Conservation (phyloP, 2,888 invertebrate genomes). For the Bellardia pandia region DNA sequence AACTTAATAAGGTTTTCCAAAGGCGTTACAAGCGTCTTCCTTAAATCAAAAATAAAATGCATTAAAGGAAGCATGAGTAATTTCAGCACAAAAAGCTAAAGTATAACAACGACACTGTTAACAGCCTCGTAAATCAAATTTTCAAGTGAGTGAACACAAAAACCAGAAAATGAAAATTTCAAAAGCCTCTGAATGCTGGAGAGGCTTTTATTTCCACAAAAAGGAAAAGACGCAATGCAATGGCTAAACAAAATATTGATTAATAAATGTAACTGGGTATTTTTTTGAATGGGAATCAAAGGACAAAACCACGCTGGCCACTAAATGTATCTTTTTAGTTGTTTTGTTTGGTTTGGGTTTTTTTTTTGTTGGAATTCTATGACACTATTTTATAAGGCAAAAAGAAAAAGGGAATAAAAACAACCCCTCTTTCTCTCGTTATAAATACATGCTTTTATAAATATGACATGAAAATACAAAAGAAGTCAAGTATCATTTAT, state of each 20-base stretch:
- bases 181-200: slow-evolving; percentile 52
- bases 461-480: slow-evolving; percentile 51
- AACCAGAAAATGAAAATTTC: slow-evolving; percentile 55
- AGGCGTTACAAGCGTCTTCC: slow-evolving; percentile 69
- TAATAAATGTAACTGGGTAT: slow-evolving; percentile 50
- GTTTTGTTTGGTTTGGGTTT: not conserved
- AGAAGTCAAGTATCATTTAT: slow-evolving; percentile 66
- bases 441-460: slow-evolving; percentile 25
- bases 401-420: slow-evolving; percentile 46
- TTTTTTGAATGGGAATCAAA: not conserved
- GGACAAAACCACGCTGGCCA: slow-evolving; percentile 43
- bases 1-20: slow-evolving; percentile 69
- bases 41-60: slow-evolving; percentile 51
- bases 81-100: slow-evolving; percentile 7
- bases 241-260: slow-evolving; percentile 52
- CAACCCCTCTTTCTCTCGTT: slow-evolving; percentile 62
- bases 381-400: slow-evolving; percentile 18
- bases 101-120: slow-evolving; percentile 14
- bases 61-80: slow-evolving; percentile 49
- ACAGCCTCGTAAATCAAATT: slow-evolving; percentile 67
- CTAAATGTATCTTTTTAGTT: slow-evolving; percentile 32
- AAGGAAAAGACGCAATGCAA: slow-evolving; percentile 1
- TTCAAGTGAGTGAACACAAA: slow-evolving; percentile 65
- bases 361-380: not conserved
- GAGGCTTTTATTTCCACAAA: slow-evolving; percentile 46